These are phyloP conservation scores for Clarias gariepinus DNA, from an alignment of 2,113 vertebrate genomes.

Conservation along the genomic window DNA sequence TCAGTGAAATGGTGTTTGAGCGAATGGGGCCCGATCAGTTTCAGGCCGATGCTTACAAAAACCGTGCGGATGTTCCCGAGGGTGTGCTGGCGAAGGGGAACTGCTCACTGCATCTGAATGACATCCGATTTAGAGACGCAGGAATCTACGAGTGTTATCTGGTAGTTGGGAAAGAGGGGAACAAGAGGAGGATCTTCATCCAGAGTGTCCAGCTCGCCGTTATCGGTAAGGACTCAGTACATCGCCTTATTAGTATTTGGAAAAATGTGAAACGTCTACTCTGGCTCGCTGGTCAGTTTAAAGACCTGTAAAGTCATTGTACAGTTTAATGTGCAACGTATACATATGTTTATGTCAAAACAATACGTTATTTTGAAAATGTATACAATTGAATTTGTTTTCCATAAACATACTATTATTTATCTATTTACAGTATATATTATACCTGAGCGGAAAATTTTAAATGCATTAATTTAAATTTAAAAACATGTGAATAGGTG, in stretches of 20 bases:
- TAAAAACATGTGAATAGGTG: too few relatives aligned
- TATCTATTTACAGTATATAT: too few relatives aligned
- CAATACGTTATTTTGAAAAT: too few relatives aligned
- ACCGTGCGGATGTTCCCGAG: constrained; percentile 52
- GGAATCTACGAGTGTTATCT: constrained; percentile 70
- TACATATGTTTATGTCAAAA: too few relatives aligned
- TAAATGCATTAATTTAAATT: too few relatives aligned
- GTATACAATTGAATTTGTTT: too few relatives aligned
- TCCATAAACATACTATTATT: too few relatives aligned
- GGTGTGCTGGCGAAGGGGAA: constrained; percentile 59
- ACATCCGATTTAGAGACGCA: constrained; percentile 63
- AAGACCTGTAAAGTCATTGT: not conserved
- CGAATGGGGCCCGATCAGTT: constrained; percentile 44
- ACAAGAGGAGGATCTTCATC: constrained; percentile 57
- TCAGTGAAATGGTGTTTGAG: constrained; percentile 54
- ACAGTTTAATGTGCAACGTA: too few relatives aligned
- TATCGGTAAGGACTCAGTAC: constrained; percentile 53
- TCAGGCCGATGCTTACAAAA: constrained; percentile 47
- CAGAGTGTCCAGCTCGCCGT: constrained; percentile 64
- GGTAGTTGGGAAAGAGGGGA: constrained; percentile 43
- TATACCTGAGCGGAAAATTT: too few relatives aligned
- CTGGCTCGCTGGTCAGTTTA: not conserved
- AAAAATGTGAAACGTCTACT: not conserved
- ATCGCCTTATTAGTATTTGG: not conserved
- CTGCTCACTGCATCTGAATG: constrained; percentile 66